Evolutionary conservation across 2,888 invertebrate species (phyloP).

Genomic region (Miltochrista miniata): DNA sequence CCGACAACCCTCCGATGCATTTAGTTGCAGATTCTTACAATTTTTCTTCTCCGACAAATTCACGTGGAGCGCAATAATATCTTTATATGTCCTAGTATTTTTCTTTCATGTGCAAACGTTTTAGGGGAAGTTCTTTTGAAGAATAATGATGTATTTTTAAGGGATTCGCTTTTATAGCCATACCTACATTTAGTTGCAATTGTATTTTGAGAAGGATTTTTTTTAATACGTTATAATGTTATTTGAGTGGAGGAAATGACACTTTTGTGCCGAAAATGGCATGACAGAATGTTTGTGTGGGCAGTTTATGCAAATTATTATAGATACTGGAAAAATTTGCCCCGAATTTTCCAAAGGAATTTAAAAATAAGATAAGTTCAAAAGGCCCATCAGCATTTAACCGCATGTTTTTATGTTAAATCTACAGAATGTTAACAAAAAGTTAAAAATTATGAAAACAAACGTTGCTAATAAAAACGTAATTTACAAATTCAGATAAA

Average conservation of each 20-base stretch:
- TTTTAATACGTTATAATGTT: background rate
- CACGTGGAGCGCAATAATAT: constrained; percentile 57
- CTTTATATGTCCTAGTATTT: constrained; percentile 39
- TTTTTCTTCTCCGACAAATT: constrained; percentile 76
- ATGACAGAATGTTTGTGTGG: background rate
- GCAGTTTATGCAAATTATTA: too few relatives aligned
- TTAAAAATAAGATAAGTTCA: too few relatives aligned
- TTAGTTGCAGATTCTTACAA: constrained; percentile 79
- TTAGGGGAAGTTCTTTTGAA: constrained; percentile 45
- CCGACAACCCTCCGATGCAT: constrained; percentile 61
- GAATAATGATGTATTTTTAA: constrained; percentile 43
- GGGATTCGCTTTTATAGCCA: constrained; percentile 17
- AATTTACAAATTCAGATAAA: too few relatives aligned
- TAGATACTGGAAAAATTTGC: too few relatives aligned
- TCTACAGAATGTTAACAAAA: too few relatives aligned
- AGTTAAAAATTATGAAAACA: too few relatives aligned
- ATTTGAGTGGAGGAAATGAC: background rate
- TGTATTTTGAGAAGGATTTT: background rate
- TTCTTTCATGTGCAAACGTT: constrained; percentile 47
- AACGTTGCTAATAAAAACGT: too few relatives aligned
- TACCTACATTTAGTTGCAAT: background rate
- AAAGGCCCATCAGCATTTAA: too few relatives aligned
- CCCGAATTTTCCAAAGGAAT: too few relatives aligned
- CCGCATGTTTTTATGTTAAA: too few relatives aligned
- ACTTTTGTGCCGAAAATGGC: background rate